These are phyloP conservation scores for Acanthornis magna DNA, from an alignment of 2,797 vertebrate species.

Conservation along the genomic window DNA sequence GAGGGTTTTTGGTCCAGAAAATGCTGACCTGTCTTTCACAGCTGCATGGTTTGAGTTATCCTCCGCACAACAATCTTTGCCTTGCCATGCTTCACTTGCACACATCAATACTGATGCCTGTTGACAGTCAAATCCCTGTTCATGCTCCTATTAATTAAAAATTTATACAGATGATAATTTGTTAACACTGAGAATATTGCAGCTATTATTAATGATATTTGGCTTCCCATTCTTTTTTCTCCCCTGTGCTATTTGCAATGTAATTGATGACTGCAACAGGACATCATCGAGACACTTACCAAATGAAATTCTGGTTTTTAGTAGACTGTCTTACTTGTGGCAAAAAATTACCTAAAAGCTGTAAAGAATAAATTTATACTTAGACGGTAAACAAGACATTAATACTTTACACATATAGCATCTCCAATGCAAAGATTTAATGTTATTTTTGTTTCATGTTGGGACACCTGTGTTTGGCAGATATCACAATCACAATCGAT, in stretches of 20 bases:
- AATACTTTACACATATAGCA: background rate
- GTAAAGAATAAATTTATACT: background rate
- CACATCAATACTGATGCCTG: constrained; percentile 60
- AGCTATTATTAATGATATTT: constrained; percentile 69
- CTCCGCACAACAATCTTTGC: constrained; percentile 1
- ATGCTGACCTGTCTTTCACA: constrained; percentile 53
- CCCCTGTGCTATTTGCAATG: constrained; percentile 26
- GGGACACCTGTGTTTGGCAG: background rate
- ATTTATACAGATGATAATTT: constrained; percentile 71
- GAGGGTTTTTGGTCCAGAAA: constrained; percentile 9
- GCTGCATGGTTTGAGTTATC: background rate
- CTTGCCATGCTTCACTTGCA: constrained; percentile 1
- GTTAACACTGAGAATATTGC: constrained; percentile 62
- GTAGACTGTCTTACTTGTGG: background rate
- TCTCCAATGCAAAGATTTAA: background rate
- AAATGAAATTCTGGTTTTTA: constrained; percentile 38
- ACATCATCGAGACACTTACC: constrained; percentile 7
- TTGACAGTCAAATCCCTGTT: constrained; percentile 71
- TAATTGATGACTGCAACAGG: constrained; percentile 53
- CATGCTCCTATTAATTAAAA: constrained; percentile 70
- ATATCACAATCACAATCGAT: background rate
- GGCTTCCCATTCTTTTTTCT: constrained; percentile 43
- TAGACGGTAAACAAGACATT: background rate
- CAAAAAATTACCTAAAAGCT: background rate
- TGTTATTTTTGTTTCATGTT: background rate